Base-by-base conservation (phyloP, 2,888 invertebrate genomes). In the Cephus nigrinus region DNA sequence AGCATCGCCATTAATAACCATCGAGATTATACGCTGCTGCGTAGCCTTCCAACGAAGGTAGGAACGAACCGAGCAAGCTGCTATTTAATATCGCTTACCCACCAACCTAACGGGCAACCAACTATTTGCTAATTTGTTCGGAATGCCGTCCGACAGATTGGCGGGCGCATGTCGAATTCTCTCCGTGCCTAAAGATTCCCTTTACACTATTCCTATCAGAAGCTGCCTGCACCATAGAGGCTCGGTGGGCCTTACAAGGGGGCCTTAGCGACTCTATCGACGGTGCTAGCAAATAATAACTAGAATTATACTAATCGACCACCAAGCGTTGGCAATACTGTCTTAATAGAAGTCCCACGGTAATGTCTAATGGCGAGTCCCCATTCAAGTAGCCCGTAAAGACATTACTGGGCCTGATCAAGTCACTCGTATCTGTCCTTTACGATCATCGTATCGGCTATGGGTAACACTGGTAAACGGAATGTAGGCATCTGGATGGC, bases 1-100 rank as follows among this genome's bases (percentile, higher is more conserved):
- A 91, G 89, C 89, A 89, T 88, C 89, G 90, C 89, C 90, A 91
- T 91, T 91, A 91, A 91, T 91, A 91, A 91, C 90, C 87, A 87
- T 82, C 87, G 86, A 91, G 91, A 91, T 91, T 91, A 91, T 91
- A 90, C 86, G 90, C 89, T 90, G 90, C 85, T 87, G 84, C 81
- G 76, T 76, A 69, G 75, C 73, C 68, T 36, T 68, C 33, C 33
- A 11, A 80, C 74, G 69, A 82, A 78, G 80, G 74, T 78, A 71
- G 76, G 80, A 82, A 75, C 77, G 40, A 75, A 81, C 79, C 81
- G 82, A 82, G 80, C 87, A 85, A 84, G 82, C 84, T 84, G 81
- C 85, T 86, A 87, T 89, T 89, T 89, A 88, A 89, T 87, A 88
- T 89, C 85, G 86, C 86, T 87, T 84, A 78, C 79, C 80, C 81